phyloP scores from a whole-genome alignment of 2,888 invertebrate species.

The Plagodis pulveraria region DNA sequence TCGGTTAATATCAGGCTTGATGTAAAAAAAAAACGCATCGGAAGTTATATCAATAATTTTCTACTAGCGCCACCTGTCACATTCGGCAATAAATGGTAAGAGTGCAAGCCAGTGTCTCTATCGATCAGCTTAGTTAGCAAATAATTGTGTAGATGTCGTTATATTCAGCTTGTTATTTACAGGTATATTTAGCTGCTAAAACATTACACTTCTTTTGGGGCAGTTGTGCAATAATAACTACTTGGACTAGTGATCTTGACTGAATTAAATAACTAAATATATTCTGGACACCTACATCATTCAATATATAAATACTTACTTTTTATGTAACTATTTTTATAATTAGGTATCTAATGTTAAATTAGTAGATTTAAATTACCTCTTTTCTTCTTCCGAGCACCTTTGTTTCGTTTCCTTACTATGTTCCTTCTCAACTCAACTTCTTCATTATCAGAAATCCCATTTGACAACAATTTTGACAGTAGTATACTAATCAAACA shows the following conservation, averaged over 20 bases:
- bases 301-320: too few species aligned
- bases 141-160: constrained; percentile 31
- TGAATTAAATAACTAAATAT: too few species aligned
- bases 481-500: constrained; percentile 65
- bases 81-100: not conserved
- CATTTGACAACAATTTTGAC: constrained; percentile 52
- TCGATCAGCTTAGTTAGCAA: constrained; percentile 6
- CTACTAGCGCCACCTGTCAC: constrained; percentile 25
- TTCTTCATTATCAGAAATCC: constrained; percentile 16
- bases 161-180: not conserved
- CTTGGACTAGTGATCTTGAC: too few species aligned
- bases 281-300: too few species aligned
- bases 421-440: not conserved
- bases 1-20: too few species aligned
- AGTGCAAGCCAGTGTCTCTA: not conserved
- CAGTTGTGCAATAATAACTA: too few species aligned
- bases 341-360: too few species aligned
- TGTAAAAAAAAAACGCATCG: too few species aligned
- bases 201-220: too few species aligned
- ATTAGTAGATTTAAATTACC: constrained; percentile 17
- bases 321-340: too few species aligned
- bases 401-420: constrained; percentile 11
- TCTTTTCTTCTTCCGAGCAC: constrained; percentile 17
- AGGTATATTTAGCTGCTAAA: too few species aligned
- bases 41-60: too few species aligned